Evolutionary conservation across 2,113 vertebrate genomes (phyloP).

Genomic region (Callaeas wilsoni): DNA sequence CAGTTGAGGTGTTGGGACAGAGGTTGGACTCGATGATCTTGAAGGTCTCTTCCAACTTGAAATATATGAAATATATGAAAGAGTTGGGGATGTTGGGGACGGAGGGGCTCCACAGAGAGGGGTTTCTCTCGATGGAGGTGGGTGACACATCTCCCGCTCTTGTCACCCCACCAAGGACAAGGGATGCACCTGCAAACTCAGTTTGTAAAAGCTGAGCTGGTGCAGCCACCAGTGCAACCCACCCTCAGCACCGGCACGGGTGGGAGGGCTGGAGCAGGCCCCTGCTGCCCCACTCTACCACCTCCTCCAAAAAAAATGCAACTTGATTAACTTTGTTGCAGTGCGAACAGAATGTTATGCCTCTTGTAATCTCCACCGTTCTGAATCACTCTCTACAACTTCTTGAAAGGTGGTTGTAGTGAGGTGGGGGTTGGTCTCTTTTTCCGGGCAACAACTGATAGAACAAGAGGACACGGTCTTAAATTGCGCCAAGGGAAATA

Average conservation of each 20-base stretch:
- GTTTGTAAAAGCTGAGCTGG: not conserved
- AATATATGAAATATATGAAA: too few species aligned
- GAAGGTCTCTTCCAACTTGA: too few species aligned
- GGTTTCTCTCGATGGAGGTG: not conserved
- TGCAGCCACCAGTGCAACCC: not conserved
- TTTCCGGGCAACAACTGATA: too few species aligned
- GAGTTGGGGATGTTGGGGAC: not conserved
- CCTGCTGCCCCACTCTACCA: not conserved
- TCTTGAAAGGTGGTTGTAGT: too few species aligned
- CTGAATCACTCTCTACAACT: too few species aligned
- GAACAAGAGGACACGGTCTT: too few species aligned
- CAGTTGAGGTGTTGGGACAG: too few species aligned
- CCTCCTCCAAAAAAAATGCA: not conserved
- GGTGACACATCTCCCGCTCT: not conserved
- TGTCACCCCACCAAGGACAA: not conserved
- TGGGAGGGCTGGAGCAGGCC: not conserved
- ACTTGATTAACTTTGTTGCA: not conserved
- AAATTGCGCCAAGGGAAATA: too few species aligned
- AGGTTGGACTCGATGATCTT: too few species aligned
- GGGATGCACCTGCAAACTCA: not conserved
- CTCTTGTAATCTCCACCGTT: not conserved
- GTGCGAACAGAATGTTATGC: not conserved
- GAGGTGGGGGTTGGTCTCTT: too few species aligned
- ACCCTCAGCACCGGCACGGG: rapidly evolving
- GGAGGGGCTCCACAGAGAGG: not conserved